Conservation (phyloP, 2,888 invertebrate species). For the Caenorhabditis sp. region DNA sequence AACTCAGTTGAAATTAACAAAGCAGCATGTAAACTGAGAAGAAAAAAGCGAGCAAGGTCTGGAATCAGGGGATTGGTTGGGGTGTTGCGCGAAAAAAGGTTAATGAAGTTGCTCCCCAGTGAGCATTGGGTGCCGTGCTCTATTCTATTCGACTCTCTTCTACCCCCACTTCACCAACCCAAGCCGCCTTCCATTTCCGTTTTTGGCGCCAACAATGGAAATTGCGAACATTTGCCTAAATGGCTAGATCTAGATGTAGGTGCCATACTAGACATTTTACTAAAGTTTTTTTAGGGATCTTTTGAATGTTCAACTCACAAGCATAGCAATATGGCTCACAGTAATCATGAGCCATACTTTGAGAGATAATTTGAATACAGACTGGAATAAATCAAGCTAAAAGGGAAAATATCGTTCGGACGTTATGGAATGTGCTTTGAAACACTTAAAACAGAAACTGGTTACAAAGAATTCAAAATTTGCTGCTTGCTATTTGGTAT, state of each 20-base stretch:
- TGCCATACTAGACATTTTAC: constrained; percentile 13
- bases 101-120: constrained; percentile 63
- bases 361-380: too few relatives aligned
- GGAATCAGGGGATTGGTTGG: background rate
- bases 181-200: constrained; percentile 47
- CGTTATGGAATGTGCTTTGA: background rate
- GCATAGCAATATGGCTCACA: constrained; percentile 20
- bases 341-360: background rate
- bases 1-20: background rate
- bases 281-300: too few relatives aligned
- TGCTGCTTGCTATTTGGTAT: background rate
- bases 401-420: constrained; percentile 24
- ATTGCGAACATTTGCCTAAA: constrained; percentile 22
- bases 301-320: background rate
- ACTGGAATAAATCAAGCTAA: too few relatives aligned
- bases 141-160: constrained; percentile 46
- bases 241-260: constrained; percentile 16
- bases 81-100: constrained; percentile 52
- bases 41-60: constrained; percentile 2
- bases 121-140: constrained; percentile 44
- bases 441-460: background rate
- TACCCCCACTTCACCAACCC: constrained; percentile 18
- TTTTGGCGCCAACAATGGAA: constrained; percentile 47
- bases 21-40: constrained; percentile 13
- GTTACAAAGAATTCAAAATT: background rate